Evolutionary conservation across 1,140 invertebrate genomes (phyloP), one percentile per base, ranked within the genome.

Genomic region (Drosophila quadrilineata): DNA sequence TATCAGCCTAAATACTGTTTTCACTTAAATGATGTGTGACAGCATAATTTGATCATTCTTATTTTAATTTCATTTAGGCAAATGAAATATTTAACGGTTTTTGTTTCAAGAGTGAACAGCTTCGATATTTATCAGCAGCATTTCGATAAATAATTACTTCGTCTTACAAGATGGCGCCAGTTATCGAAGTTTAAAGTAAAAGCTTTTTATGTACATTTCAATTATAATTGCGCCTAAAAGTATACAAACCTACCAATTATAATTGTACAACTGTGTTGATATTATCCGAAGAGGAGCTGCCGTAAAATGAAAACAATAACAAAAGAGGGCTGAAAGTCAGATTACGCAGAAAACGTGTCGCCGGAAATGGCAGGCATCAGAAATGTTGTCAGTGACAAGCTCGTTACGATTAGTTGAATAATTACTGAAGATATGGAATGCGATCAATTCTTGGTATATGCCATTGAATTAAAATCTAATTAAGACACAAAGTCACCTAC

Each of bases 391-490:
- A 12, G 12, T 59, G 54, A 50, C 62, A 65, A 8, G 35, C 17
- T 12, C 24, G 57, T 41, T 43, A 29, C 36, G 40, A 54, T 77
- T 54, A 45, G 33, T 14, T 54, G 65, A 76, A 57, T 56, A 59
- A 77, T 35, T 69, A 35, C 10, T n/a, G 36, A 2, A 73, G 74
- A 79, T 73, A 79, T 26, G 36, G 17, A 21, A 19, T 49, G 40
- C 46, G 71, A 77, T 77, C 75, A 70, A 74, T 75, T 57, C 70
- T 58, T 38, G 40, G 48, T 41, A 68, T n/a, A n/a, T 60, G 65
- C 54, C 75, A 70, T 45, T 57, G 33, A 75, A 75, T 79, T 80
- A 80, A 69, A 77, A 60, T 56, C 21, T 40, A 57, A 79, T 80
- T 80, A 80, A 41, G 1, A 22, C 17, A 10, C 19, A 28, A 45